Percentiles rank a stretch among this genome's conserved stretches.
Conservation (phyloP, 2,888 invertebrate genomes). For the Neria commutata region DNA sequence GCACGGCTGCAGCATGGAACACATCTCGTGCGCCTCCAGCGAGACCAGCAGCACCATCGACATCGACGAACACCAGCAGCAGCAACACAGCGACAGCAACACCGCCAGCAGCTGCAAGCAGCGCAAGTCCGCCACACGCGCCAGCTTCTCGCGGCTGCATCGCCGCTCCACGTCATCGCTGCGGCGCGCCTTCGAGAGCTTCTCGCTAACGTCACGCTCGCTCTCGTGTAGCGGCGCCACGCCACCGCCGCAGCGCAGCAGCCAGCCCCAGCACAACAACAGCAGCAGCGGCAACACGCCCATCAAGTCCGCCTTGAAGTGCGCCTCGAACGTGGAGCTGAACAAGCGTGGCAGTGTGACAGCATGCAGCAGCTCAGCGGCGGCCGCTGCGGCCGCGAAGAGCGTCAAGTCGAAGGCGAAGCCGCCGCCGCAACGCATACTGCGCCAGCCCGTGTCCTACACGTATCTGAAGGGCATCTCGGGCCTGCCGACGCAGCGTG, state of each 20-base stretch:
- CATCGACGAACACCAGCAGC: constrained; percentile 61
- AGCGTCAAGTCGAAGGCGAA: constrained; percentile 43
- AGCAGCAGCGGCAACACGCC: constrained; percentile 25
- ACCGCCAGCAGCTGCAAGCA: constrained; percentile 29
- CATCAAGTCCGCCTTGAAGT: constrained; percentile 50
- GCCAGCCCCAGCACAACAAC: constrained; percentile 25
- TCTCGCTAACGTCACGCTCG: constrained; percentile 70
- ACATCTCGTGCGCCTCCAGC: constrained; percentile 62
- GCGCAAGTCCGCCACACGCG: constrained; percentile 45
- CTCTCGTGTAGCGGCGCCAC: constrained; percentile 68
- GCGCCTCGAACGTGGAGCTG: constrained; percentile 47
- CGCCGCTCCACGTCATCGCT: constrained; percentile 71
- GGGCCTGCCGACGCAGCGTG: constrained; percentile 80
- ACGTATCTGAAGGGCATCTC: constrained; percentile 82
- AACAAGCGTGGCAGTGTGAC: constrained; percentile 32
- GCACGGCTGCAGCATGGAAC: constrained; percentile 43
- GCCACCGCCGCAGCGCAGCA: constrained; percentile 39
- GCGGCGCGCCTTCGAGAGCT: constrained; percentile 74
- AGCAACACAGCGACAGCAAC: constrained; percentile 26
- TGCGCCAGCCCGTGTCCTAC: constrained; percentile 78
- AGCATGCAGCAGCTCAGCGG: constrained; percentile 5
- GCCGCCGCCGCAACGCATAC: constrained; percentile 76
- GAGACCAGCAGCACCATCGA: constrained; percentile 68
- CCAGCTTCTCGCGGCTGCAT: constrained; percentile 59
- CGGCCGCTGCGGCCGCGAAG: constrained; percentile 15